Percentiles rank a stretch among this genome's conserved stretches.
phyloP scores from a whole-genome alignment of 2,888 invertebrate species.

The Trichopoda pennipes region DNA sequence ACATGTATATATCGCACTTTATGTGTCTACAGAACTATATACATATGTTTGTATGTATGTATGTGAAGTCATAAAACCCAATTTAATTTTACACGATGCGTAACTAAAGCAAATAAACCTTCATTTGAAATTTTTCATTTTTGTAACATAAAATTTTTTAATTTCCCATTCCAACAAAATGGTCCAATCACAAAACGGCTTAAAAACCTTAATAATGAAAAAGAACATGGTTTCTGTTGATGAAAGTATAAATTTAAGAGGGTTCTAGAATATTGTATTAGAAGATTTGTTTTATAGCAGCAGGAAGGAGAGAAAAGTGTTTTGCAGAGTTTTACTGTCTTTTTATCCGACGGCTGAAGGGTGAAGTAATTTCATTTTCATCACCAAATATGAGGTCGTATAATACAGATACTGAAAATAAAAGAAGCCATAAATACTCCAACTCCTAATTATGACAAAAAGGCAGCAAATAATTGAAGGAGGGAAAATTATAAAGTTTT shows the following conservation, averaged over 20 bases:
- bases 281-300: conserved; percentile 73
- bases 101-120: conserved; percentile 64
- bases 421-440: conserved; percentile 44
- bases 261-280: conserved; percentile 44
- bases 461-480: conserved; percentile 7
- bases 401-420: conserved; percentile 43
- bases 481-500: conserved; percentile 31
- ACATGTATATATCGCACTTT: not conserved
- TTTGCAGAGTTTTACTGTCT: conserved; percentile 41
- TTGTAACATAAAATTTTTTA: conserved; percentile 72
- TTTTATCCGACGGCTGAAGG: conserved; percentile 73
- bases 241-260: conserved; percentile 27
- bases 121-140: conserved; percentile 56
- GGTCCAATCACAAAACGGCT: conserved; percentile 79
- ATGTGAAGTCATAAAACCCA: conserved; percentile 29
- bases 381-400: conserved; percentile 57
- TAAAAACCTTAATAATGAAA: conserved; percentile 74
- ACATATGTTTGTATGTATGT: not conserved
- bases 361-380: conserved; percentile 77
- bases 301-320: conserved; percentile 5
- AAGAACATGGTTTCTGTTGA: conserved; percentile 63
- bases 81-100: conserved; percentile 65
- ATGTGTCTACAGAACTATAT: too few relatives aligned
- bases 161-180: conserved; percentile 76
- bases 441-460: conserved; percentile 60